phyloP scores from a whole-genome alignment of 1,140 invertebrate species.

The Meloidogyne exigua region DNA sequence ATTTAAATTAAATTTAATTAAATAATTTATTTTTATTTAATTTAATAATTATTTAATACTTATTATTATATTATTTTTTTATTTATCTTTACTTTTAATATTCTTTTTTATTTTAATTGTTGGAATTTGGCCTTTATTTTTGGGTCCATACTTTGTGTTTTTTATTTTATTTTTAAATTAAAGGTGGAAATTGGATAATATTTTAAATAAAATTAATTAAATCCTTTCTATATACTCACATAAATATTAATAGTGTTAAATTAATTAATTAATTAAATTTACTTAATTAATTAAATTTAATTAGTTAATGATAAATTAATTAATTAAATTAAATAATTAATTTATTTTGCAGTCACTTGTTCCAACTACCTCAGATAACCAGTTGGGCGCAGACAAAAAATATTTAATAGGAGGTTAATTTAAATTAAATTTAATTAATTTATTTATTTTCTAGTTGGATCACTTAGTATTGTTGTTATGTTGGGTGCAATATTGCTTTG shows the following conservation, averaged over 20 bases:
- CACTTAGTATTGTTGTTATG: constrained; percentile 21
- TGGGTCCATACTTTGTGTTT: too few species aligned
- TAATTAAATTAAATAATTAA: background rate
- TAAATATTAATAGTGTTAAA: too few species aligned
- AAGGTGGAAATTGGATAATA: too few species aligned
- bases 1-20: background rate
- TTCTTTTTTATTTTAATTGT: too few species aligned
- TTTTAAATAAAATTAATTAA: too few species aligned
- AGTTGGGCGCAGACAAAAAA: constrained; percentile 7
- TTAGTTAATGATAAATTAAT: background rate
- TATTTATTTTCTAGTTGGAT: constrained; percentile 8
- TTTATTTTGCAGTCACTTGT: constrained; percentile 10
- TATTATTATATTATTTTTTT: too few species aligned
- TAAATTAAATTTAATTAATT: background rate
- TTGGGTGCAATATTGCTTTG: constrained; percentile 15
- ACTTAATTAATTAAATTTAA: background rate
- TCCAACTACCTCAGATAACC: background rate
- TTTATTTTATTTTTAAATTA: too few species aligned
- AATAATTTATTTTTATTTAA: background rate
- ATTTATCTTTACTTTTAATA: too few species aligned
- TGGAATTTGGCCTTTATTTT: too few species aligned
- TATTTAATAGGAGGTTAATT: constrained; percentile 17
- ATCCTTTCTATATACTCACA: too few species aligned
- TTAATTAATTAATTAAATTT: too few species aligned
- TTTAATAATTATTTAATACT: too few species aligned